Evolutionary conservation across 92 coral and sea anemone genomes (phyloP), one percentile per base, ranked within the genome.

Genomic region (Epizoanthus illoricatus): DNA sequence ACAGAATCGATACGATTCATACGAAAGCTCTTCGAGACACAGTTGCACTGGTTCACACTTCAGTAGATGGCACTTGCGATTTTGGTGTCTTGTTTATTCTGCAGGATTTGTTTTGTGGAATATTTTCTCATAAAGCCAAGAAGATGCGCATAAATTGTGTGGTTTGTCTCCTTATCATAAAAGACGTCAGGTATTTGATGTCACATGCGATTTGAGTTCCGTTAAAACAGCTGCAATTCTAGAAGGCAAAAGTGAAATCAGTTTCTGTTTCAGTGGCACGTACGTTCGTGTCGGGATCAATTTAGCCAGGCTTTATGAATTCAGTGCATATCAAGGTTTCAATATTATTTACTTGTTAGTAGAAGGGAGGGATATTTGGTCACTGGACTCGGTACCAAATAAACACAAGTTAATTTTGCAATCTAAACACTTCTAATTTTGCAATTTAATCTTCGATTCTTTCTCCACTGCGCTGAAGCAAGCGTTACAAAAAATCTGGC

Each of bases 61-160:
- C 45, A 28, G 9, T 17, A 11, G 10, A 33, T 63, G 21, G 24
- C 18, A 47, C 21, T 78, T 76, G 52, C 39, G 40, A 61, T 41
- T 64, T 59, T 64, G 71, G 64, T 47, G 36, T 62, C 55, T 62
- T 63, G 82, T 78, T 78, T 78, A 63, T 78, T 78, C 71, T 64
- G 10, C 61, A 11, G 70, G 12, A 62, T 45, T 78, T 78, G 82
- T 78, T 78, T 62, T 78, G 82, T 45, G 82, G 82, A 45, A 43
- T 78, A 56, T 41, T 78, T 40, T 78, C 70, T 62, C 71, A 52
- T 42, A 78, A 78, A 66, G 41, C 41, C 45, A 78, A 78, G 23
- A 16, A 63, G 49, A 40, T 20, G 20, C 16, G 17, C 13, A 4
- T 42, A 61, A 20, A n/a, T 61, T 76, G 20, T 78, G 60, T 57